A percentile compares a stretch with the other conserved stretches of the same genome.
Conservation (phyloP, 2,113 vertebrate species). For the Oxyruncus cristatus region DNA sequence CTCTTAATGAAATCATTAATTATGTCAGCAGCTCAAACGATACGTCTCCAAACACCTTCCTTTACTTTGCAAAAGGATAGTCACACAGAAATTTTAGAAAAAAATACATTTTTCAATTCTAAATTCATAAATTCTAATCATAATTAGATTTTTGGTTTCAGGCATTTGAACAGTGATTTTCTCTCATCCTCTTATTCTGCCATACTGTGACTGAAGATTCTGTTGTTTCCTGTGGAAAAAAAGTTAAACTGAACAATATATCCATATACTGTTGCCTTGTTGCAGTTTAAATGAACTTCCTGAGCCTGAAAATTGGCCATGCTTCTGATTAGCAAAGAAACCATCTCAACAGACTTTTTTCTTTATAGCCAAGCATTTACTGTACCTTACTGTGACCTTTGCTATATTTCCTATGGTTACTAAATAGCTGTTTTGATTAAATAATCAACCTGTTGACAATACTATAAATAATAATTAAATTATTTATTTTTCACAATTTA, state of each 20-base stretch:
- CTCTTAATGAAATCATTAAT: conserved; percentile 74
- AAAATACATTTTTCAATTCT: conserved; percentile 9
- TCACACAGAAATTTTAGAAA: conserved; percentile 27
- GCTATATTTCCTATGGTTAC: conserved; percentile 18
- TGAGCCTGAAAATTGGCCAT: conserved; percentile 43
- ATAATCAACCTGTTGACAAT: not conserved
- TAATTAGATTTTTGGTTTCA: not conserved
- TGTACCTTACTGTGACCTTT: conserved; percentile 9
- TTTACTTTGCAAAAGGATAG: conserved; percentile 51
- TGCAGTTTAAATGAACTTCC: conserved; percentile 42
- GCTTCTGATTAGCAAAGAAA: conserved; percentile 42
- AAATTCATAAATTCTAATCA: not conserved
- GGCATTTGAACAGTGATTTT: not conserved
- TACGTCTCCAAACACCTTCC: conserved; percentile 68
- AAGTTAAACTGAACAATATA: not conserved
- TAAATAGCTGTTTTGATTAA: conserved; percentile 26
- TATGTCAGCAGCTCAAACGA: conserved; percentile 69
- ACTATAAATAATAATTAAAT: conserved; percentile 7
- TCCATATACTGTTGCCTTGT: not conserved
- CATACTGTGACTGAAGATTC: not conserved
- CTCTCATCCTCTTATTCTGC: not conserved
- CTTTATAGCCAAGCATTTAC: conserved; percentile 44
- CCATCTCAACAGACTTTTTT: conserved; percentile 9
- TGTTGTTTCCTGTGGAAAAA: not conserved
- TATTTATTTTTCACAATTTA: conserved; percentile 25